Evolutionary conservation across 2,888 invertebrate species (phyloP).

Genomic region (Lymantria dispar): DNA sequence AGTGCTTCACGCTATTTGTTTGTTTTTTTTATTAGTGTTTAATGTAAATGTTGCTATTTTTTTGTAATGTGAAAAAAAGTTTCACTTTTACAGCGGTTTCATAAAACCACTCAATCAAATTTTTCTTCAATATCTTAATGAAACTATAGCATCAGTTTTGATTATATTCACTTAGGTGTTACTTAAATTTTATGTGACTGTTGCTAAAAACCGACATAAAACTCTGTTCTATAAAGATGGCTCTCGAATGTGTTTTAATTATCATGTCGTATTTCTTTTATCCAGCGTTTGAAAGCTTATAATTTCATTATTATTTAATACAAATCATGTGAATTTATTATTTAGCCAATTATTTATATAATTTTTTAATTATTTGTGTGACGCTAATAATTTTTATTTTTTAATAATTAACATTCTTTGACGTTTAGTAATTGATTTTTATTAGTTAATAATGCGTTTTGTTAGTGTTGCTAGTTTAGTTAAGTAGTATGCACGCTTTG

Average conservation of each 20-base stretch:
- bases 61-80: too few relatives aligned
- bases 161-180: too few relatives aligned
- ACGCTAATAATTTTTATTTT: constrained; percentile 4
- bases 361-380: constrained; percentile 10
- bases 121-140: too few relatives aligned
- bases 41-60: too few relatives aligned
- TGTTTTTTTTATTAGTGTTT: too few relatives aligned
- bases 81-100: too few relatives aligned
- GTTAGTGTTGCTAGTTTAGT: neutral
- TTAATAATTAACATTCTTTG: neutral
- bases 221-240: neutral
- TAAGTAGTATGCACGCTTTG: neutral
- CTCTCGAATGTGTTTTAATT: neutral
- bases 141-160: too few relatives aligned
- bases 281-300: neutral
- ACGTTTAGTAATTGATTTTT: neutral
- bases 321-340: constrained; percentile 19
- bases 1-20: too few relatives aligned
- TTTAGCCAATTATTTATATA: constrained; percentile 25
- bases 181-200: too few relatives aligned
- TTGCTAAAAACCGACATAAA: too few relatives aligned
- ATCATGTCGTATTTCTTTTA: neutral
- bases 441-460: neutral
- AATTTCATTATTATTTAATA: neutral
- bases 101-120: too few relatives aligned